phyloP scores from a whole-genome alignment of 1,140 invertebrate genomes.

The Drosophila gunungcola region DNA sequence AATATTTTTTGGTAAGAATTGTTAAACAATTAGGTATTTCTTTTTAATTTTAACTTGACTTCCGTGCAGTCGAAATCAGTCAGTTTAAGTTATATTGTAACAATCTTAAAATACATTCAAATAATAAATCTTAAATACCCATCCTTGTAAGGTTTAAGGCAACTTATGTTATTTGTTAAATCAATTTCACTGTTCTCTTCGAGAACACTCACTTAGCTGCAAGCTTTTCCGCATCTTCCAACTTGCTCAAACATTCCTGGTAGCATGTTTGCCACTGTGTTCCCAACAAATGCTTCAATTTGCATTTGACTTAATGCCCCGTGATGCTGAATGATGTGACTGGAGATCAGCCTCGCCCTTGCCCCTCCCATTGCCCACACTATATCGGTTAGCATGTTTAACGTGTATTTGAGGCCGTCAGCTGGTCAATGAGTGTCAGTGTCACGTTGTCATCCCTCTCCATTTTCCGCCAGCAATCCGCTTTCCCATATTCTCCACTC shows the following conservation, averaged over 20 bases:
- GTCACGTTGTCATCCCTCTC: slow-evolving; percentile 59
- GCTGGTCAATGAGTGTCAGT: slow-evolving; percentile 73
- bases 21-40: not conserved
- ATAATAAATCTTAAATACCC: too few relatives aligned
- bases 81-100: too few relatives aligned
- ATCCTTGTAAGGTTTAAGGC: too few relatives aligned
- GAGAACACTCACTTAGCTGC: not conserved
- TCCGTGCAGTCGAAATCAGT: too few relatives aligned
- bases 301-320: slow-evolving; percentile 66
- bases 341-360: slow-evolving; percentile 26
- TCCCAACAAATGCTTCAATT: slow-evolving; percentile 70
- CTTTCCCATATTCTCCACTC: slow-evolving; percentile 11
- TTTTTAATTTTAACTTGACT: not conserved
- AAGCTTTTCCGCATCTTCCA: slow-evolving; percentile 1
- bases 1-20: not conserved
- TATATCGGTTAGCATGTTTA: slow-evolving; percentile 65
- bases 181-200: not conserved
- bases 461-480: slow-evolving; percentile 7
- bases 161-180: not conserved
- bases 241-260: slow-evolving; percentile 3
- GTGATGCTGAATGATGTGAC: slow-evolving; percentile 64
- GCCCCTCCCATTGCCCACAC: not conserved
- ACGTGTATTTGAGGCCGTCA: slow-evolving; percentile 59
- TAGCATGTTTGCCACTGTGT: slow-evolving; percentile 20
- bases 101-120: too few relatives aligned